phyloP scores from a whole-genome alignment of 2,888 invertebrate species.

The Metacarcinus magister region DNA sequence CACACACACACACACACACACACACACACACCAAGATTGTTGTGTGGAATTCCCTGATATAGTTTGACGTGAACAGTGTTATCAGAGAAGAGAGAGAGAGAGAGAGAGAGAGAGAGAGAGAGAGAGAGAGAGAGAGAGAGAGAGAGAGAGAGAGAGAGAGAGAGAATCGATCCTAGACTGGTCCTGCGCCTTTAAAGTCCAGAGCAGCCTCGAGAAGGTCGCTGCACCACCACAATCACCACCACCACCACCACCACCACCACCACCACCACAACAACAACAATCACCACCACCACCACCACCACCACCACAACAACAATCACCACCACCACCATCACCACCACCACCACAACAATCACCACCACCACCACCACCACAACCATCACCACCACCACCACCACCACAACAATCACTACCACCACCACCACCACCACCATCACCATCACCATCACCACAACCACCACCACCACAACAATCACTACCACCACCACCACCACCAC shows the following conservation, averaged over 20 bases:
- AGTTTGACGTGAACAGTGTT: background rate
- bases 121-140: background rate
- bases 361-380: too few relatives aligned
- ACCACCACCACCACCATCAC: too few relatives aligned
- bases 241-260: background rate
- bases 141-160: slow-evolving; percentile 42
- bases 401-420: too few relatives aligned
- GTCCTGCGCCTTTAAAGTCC: background rate
- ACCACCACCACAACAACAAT: too few relatives aligned
- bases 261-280: too few relatives aligned
- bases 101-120: slow-evolving; percentile 44
- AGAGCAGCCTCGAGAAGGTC: slow-evolving; percentile 18
- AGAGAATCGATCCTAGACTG: background rate
- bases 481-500: too few relatives aligned
- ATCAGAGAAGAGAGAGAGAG: slow-evolving; percentile 43
- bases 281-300: too few relatives aligned
- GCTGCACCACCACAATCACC: background rate
- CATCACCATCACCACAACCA: too few relatives aligned
- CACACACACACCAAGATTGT: slow-evolving; percentile 30
- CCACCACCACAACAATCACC: too few relatives aligned
- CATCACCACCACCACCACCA: too few relatives aligned
- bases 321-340: too few relatives aligned
- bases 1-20: slow-evolving; percentile 59
- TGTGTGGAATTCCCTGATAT: background rate
- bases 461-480: too few relatives aligned